Evolutionary conservation across 2,113 vertebrate genomes (phyloP).

Genomic region (Halcyon malimbica): DNA sequence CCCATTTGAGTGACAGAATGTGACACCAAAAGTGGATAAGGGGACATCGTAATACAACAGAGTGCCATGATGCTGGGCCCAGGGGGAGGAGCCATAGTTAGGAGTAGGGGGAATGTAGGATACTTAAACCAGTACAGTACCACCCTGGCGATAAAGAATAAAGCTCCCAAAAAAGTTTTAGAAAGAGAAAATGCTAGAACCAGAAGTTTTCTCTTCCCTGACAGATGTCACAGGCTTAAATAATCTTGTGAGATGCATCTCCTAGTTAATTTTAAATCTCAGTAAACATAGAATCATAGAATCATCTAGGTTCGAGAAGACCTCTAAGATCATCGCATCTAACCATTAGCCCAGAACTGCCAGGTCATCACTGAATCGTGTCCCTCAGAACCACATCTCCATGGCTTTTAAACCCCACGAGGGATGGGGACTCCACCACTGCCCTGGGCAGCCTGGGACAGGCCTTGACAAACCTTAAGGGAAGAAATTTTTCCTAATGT

Average conservation of each 20-base stretch:
- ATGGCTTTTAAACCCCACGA: background rate
- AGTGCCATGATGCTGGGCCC: background rate
- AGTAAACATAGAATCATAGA: background rate
- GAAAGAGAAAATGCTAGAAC: background rate
- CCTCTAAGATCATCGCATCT: background rate
- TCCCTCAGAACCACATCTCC: too few relatives aligned
- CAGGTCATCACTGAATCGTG: background rate
- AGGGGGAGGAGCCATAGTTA: background rate
- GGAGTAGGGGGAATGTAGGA: background rate
- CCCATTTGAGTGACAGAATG: background rate
- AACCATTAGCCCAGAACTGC: background rate
- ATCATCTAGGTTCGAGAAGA: background rate
- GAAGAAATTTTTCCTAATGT: background rate
- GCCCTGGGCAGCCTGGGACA: background rate
- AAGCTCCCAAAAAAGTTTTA: background rate
- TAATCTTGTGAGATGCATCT: background rate
- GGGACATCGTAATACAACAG: background rate
- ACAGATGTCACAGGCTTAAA: background rate
- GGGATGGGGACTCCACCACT: background rate
- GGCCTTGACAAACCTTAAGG: too few relatives aligned
- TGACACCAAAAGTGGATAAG: background rate
- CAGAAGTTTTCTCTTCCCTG: background rate
- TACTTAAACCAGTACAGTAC: background rate
- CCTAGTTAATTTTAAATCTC: background rate
- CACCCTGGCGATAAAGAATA: background rate